These are phyloP conservation scores for Austrolebias charrua DNA, from an alignment of 2,797 vertebrate genomes.

Conservation along the genomic window DNA sequence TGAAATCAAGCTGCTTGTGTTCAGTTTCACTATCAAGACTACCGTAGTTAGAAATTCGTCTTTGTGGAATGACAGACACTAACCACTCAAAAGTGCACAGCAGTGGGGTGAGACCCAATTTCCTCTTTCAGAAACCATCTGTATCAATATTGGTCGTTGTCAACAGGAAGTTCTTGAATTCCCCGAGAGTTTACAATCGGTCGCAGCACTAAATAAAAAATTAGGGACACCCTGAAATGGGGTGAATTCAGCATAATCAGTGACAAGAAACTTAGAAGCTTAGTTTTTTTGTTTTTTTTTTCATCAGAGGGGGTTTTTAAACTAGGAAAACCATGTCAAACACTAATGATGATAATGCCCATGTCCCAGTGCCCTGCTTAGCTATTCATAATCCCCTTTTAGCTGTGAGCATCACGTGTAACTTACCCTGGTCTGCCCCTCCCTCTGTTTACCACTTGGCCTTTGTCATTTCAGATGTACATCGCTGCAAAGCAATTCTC, in stretches of 20 bases:
- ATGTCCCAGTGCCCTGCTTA: conserved; percentile 63
- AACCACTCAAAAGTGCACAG: conserved; percentile 36
- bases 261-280: conserved; percentile 1
- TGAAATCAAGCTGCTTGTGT: conserved; percentile 1
- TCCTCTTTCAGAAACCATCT: conserved; percentile 72
- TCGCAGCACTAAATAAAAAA: conserved; percentile 41
- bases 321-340: conserved; percentile 37
- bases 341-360: conserved; percentile 45
- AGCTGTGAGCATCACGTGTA: conserved; percentile 39
- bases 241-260: conserved; percentile 22
- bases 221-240: conserved; percentile 32
- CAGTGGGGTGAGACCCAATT: conserved; percentile 40
- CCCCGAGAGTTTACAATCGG: conserved; percentile 65
- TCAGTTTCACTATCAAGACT: not conserved
- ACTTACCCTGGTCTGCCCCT: conserved; percentile 7
- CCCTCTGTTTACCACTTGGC: not conserved
- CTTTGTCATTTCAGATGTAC: conserved; percentile 18
- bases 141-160: conserved; percentile 44
- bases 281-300: conserved; percentile 1
- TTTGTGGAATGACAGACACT: conserved; percentile 14
- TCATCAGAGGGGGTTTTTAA: conserved; percentile 35
- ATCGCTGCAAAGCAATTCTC: not conserved
- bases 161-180: conserved; percentile 73
- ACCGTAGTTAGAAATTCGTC: conserved; percentile 17
- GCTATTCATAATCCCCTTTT: conserved; percentile 65